phyloP scores from a whole-genome alignment of 1,140 invertebrate genomes.

The Bombus pascuorum region DNA sequence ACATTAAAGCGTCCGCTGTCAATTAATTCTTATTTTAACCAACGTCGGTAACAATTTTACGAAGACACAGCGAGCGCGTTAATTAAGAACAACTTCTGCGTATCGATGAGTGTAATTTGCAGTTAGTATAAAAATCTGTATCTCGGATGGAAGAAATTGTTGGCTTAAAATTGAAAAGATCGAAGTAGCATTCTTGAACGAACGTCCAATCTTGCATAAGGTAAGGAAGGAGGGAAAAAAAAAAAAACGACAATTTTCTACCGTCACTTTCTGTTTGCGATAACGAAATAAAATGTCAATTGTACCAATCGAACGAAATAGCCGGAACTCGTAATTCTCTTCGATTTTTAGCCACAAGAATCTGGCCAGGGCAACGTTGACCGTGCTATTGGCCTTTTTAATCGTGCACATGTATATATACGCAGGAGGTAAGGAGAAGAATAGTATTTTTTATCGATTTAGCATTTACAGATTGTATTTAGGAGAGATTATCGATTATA shows the following conservation, averaged over 20 bases:
- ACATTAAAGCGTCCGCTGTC: conserved; percentile 40
- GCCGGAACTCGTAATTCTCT: neutral
- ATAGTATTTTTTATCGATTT: conserved; percentile 72
- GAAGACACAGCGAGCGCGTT: conserved; percentile 25
- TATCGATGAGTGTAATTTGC: conserved; percentile 21
- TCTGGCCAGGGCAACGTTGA: conserved; percentile 22
- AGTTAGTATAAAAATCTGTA: neutral
- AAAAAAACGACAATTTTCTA: neutral
- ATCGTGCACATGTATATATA: conserved; percentile 56
- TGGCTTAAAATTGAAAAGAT: conserved; percentile 41
- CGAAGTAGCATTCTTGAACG: neutral
- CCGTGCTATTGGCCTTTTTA: conserved; percentile 31
- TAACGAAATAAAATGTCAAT: conserved; percentile 31
- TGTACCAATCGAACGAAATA: conserved; percentile 7
- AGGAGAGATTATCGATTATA: conserved; percentile 59
- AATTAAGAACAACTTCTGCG: conserved; percentile 14
- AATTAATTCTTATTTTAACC: conserved; percentile 22
- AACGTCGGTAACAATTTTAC: neutral
- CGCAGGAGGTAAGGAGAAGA: conserved; percentile 40
- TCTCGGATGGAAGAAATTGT: neutral
- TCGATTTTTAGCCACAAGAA: conserved; percentile 36
- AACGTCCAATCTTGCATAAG: neutral
- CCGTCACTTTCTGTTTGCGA: neutral
- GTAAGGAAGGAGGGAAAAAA: neutral
- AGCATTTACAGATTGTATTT: conserved; percentile 64